Base-by-base conservation (phyloP, 2,797 vertebrate species). In the Lates japonicus region DNA sequence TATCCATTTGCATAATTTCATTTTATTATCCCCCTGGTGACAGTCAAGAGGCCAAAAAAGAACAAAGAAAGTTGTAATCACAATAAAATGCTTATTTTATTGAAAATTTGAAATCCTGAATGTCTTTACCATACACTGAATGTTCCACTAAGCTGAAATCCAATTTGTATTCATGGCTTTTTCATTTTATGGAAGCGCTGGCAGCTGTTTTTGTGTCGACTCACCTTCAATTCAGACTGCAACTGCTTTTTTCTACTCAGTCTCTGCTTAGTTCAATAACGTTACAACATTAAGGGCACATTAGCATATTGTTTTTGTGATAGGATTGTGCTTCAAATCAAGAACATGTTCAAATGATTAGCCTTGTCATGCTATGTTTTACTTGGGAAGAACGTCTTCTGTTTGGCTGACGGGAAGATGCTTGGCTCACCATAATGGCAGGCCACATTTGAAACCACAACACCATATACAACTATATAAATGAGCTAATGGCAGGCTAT, bases 91-190 rank as follows among this genome's bases (percentile, higher is more conserved):
- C 33, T 52, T 61, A 11, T 85, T 87, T 84, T 70, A 86, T 59
- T 74, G 22, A 81, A 83, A 70, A 74, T 67, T 37, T 63, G 1
- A 80, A 83, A 69, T 64, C 61, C 75, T 73, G 60, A 58, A 67
- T 54, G 70, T 78, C 49, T 79, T 73, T 73, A 80, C 46, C 51
- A 31, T 46, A 73, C 7, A 74, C 39, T 81, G 76, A 87, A 87
- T 68, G 81, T 85, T 80, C 65, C 76, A 78, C 78, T 82, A 37
- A 88, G 69, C 55, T 80, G 48, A 87, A 89, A 91, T 90, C 76
- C 78, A 90, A 91, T 91, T 92, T 91, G 84, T 91, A 88, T 92
- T 93, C 84, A 89, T 88, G 69, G 49, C 10, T 49, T 87, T 85
- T 92, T 85, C 39, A 81, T 87, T 91, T 88, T 78, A 80, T 78